phyloP scores from a whole-genome alignment of 2,113 vertebrate species.

The Numenius arquata region DNA sequence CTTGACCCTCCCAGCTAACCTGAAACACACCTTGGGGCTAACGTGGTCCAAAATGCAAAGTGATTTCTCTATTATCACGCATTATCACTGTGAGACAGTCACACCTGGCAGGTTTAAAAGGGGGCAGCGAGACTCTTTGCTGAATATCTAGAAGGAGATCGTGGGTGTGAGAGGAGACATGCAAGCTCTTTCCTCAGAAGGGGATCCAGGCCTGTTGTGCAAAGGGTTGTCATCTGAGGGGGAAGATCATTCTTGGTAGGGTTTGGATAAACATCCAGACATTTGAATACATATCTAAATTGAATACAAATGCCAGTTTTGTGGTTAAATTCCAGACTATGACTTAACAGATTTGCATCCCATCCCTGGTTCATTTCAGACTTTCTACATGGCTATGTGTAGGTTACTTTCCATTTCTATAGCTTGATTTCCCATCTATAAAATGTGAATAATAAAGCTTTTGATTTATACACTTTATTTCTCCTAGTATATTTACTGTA shows the following conservation, averaged over 20 bases:
- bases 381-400: neutral
- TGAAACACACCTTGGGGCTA: neutral
- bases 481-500: neutral
- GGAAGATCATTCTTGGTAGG: neutral
- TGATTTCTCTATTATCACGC: neutral
- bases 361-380: neutral
- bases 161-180: neutral
- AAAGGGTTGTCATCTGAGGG: neutral
- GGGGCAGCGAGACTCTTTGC: fast-evolving
- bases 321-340: neutral
- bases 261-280: neutral
- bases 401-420: neutral
- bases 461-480: neutral
- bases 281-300: neutral
- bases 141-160: neutral
- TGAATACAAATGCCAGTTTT: neutral
- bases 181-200: neutral
- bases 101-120: neutral
- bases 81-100: neutral
- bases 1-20: neutral
- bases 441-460: neutral
- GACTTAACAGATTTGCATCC: neutral
- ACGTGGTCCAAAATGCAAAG: fast-evolving
- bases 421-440: neutral
- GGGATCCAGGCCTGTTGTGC: neutral